Evolutionary conservation across 2,797 vertebrate genomes (phyloP).

Genomic region (Mormyrops boulengeri): DNA sequence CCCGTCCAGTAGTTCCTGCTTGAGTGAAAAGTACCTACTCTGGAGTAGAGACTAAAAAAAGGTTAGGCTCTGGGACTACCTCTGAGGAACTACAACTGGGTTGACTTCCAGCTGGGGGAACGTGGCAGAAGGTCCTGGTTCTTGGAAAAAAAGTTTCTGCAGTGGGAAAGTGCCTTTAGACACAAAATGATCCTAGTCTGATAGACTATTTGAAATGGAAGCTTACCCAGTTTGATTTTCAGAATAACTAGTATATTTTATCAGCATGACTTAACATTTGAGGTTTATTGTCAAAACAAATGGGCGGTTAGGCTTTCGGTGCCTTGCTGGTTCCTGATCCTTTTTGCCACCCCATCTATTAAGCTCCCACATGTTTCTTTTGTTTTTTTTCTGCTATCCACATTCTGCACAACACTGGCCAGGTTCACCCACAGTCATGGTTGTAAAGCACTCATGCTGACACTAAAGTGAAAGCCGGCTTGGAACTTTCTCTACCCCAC

Average conservation of each 20-base stretch:
- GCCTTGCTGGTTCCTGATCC: background rate
- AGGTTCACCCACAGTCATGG: background rate
- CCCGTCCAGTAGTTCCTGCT: background rate
- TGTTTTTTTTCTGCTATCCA: background rate
- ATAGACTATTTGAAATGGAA: background rate
- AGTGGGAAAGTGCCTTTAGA: background rate
- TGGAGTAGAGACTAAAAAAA: background rate
- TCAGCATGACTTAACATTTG: background rate
- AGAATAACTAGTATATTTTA: background rate
- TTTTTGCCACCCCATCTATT: background rate
- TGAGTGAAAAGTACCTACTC: background rate
- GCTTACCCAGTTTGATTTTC: background rate
- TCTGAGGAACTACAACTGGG: background rate
- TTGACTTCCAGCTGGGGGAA: background rate
- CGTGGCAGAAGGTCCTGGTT: background rate
- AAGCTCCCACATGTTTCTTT: background rate
- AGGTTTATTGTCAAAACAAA: background rate
- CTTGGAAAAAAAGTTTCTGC: background rate
- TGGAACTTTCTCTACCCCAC: background rate
- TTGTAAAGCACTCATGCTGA: background rate
- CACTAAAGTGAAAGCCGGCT: background rate
- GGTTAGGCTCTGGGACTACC: background rate
- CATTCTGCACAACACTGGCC: background rate
- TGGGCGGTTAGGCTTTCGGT: background rate
- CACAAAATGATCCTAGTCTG: background rate